These are phyloP conservation scores for Tortricodes alternella DNA, from an alignment of 2,888 invertebrate genomes.

Conservation along the genomic window DNA sequence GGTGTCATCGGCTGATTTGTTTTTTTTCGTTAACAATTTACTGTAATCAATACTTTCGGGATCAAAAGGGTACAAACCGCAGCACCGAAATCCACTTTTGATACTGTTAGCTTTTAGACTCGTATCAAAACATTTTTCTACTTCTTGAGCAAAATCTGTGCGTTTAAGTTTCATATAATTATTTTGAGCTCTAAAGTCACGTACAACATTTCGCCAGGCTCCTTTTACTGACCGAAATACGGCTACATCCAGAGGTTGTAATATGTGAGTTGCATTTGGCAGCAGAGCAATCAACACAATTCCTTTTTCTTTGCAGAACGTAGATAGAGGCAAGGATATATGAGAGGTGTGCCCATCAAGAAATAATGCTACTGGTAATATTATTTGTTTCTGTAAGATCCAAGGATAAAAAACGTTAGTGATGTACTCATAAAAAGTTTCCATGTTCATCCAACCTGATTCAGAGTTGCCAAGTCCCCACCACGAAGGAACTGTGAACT, in stretches of 20 bases:
- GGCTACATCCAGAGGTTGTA: conserved; percentile 35
- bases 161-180: conserved; percentile 35
- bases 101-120: conserved; percentile 32
- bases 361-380: conserved; percentile 37
- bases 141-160: conserved; percentile 35
- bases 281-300: conserved; percentile 34
- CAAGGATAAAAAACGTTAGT: conserved; percentile 37
- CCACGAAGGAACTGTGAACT: conserved; percentile 16
- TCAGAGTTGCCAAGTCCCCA: conserved; percentile 25
- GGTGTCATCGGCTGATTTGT: neutral
- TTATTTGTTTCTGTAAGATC: conserved; percentile 34
- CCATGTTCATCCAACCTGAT: conserved; percentile 33
- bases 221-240: conserved; percentile 35
- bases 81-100: conserved; percentile 27
- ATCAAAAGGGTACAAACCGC: conserved; percentile 21
- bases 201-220: conserved; percentile 32
- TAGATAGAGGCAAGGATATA: conserved; percentile 36
- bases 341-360: conserved; percentile 39
- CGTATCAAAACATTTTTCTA: conserved; percentile 35
- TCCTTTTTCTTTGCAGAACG: conserved; percentile 35
- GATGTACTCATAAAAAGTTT: conserved; percentile 33
- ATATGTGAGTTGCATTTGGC: conserved; percentile 35
- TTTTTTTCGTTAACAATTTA: neutral
- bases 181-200: conserved; percentile 34
- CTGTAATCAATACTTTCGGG: neutral